A percentile compares a stretch with the other conserved stretches of the same genome.
phyloP scores from a whole-genome alignment of 2,113 vertebrate genomes.

The Nothocercus julius region DNA sequence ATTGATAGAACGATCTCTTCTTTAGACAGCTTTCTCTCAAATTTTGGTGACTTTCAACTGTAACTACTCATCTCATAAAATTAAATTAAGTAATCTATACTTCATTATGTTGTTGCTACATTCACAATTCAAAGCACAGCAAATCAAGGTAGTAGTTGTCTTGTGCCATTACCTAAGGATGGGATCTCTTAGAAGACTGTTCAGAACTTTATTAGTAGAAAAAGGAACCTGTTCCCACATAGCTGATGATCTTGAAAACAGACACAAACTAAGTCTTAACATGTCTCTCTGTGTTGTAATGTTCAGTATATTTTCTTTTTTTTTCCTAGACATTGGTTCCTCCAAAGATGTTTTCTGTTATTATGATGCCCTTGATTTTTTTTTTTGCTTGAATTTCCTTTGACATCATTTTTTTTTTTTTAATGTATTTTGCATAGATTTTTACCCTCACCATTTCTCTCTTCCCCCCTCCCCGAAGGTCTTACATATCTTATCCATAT shows the following conservation, averaged over 20 bases:
- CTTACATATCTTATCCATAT: background rate
- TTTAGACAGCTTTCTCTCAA: background rate
- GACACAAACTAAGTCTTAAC: background rate
- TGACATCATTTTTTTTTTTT: no score
- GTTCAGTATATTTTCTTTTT: background rate
- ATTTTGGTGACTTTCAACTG: background rate
- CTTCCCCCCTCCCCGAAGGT: background rate
- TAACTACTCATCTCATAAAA: background rate
- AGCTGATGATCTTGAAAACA: background rate
- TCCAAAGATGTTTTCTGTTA: accelerated
- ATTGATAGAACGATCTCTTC: background rate
- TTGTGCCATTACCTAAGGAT: background rate
- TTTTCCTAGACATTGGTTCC: accelerated
- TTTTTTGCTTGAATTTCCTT: background rate
- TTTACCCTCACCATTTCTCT: background rate
- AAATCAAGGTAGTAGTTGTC: background rate
- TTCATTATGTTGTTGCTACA: background rate
- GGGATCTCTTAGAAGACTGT: background rate
- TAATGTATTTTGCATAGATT: background rate
- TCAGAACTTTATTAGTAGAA: background rate
- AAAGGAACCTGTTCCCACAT: background rate
- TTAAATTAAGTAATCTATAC: background rate
- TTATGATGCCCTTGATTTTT: background rate
- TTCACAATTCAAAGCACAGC: background rate
- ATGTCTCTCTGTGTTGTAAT: background rate